These are phyloP conservation scores for Diploptera punctata DNA, from an alignment of 2,888 invertebrate species.

Conservation along the genomic window DNA sequence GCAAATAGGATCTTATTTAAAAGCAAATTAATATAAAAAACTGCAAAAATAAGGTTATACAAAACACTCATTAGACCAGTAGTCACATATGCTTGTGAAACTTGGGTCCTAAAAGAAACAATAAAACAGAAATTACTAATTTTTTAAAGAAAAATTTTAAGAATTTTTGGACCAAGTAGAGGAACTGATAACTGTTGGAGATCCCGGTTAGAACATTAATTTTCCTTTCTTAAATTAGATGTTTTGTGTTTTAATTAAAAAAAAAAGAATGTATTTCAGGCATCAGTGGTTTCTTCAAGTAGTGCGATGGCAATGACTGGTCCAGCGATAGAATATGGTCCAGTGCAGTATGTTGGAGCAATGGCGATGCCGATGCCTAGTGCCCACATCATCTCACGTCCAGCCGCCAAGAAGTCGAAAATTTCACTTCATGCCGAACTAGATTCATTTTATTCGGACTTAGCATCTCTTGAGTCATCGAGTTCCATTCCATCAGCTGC, in stretches of 20 bases:
- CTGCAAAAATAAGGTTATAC: no score
- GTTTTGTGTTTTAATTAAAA: constrained; percentile 3
- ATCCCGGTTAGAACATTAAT: no score
- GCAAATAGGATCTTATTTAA: no score
- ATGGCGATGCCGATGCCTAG: constrained; percentile 20
- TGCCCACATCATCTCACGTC: constrained; percentile 51
- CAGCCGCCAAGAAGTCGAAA: constrained; percentile 51
- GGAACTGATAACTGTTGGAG: no score
- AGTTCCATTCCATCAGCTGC: constrained; percentile 27
- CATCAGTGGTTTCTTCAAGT: constrained; percentile 29
- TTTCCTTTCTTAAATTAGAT: background rate
- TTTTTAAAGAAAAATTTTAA: no score
- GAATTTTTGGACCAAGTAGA: no score
- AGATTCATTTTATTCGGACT: constrained; percentile 66
- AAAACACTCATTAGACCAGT: no score
- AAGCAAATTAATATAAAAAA: no score
- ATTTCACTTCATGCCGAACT: constrained; percentile 58
- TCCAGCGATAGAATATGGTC: constrained; percentile 27
- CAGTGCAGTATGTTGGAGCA: constrained; percentile 19
- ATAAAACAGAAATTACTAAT: no score
- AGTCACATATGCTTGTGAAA: no score
- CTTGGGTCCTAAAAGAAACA: no score
- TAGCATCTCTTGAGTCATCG: constrained; percentile 60
- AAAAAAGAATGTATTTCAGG: no score
- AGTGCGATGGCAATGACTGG: constrained; percentile 4